phyloP scores from a whole-genome alignment of 2,113 vertebrate species.

The Penelope pileata region DNA sequence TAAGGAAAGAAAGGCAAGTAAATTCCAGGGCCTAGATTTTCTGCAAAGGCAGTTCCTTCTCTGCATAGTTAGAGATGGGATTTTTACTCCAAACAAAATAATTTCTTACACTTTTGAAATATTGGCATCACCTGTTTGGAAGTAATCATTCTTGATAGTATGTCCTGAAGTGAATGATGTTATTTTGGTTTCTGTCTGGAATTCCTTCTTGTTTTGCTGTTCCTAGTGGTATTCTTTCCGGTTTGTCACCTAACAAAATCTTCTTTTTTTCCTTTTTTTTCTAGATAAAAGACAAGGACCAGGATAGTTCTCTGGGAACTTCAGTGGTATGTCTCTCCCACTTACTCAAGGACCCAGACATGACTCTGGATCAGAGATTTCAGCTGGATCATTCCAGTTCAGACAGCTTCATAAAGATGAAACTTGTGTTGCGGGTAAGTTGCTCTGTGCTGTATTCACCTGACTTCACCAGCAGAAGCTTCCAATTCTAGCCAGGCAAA shows the following conservation, averaged over 20 bases:
- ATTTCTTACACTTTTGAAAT: neutral
- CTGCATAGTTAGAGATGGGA: neutral
- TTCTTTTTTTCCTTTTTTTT: neutral
- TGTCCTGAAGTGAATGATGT: neutral
- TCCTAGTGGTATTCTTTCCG: neutral
- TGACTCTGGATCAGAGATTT: conserved; percentile 88
- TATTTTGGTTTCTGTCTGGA: neutral
- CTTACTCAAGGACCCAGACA: conserved; percentile 79
- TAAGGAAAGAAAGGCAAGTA: neutral
- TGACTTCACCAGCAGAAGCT: neutral
- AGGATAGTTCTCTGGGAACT: conserved; percentile 83
- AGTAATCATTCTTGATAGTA: neutral
- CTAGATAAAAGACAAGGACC: conserved; percentile 88
- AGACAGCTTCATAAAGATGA: conserved; percentile 91
- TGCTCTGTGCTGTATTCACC: neutral
- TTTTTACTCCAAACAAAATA: neutral
- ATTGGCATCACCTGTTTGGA: neutral
- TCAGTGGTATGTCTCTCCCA: conserved; percentile 82
- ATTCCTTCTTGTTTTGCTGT: neutral
- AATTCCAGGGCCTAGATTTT: neutral
- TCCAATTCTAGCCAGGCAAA: neutral
- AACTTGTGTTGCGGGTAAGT: conserved; percentile 87
- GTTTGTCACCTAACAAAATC: neutral
- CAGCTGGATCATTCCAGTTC: conserved; percentile 87
- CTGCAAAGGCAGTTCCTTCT: neutral